Evolutionary conservation across 2,797 vertebrate genomes (phyloP).

Genomic region (Babyrousa celebensis): DNA sequence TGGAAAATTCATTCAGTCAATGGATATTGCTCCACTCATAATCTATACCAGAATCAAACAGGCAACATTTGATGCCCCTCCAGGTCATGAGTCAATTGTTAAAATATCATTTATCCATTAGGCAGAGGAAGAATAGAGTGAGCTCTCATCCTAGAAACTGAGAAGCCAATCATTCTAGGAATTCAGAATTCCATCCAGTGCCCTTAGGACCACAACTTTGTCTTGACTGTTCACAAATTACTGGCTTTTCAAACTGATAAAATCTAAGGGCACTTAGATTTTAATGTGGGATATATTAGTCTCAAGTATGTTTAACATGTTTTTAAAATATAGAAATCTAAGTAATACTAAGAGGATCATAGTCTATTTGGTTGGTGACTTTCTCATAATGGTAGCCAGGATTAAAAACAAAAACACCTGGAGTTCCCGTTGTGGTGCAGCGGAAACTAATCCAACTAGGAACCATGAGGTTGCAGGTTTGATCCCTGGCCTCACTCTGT

Average conservation of each 20-base stretch:
- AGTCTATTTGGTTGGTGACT: not conserved
- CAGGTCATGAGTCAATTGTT: not conserved
- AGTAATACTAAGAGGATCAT: not conserved
- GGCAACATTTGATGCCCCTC: not conserved
- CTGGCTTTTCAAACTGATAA: conserved; percentile 28
- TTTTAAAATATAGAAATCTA: conserved; percentile 40
- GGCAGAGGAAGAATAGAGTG: not conserved
- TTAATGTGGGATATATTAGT: not conserved
- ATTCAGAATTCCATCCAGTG: not conserved
- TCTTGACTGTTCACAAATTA: not conserved
- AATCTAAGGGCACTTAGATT: not conserved
- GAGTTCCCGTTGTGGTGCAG: too few relatives aligned
- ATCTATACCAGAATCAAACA: not conserved
- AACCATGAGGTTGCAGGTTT: too few relatives aligned
- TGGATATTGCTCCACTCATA: not conserved
- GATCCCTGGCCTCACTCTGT: too few relatives aligned
- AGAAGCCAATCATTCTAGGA: not conserved
- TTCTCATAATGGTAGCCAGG: not conserved
- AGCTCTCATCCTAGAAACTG: not conserved
- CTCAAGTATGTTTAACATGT: not conserved
- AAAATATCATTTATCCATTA: not conserved
- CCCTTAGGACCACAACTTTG: not conserved
- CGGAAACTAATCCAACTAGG: too few relatives aligned
- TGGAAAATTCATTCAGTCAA: not conserved
- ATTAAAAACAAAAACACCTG: too few relatives aligned